Evolutionary conservation across 2,888 invertebrate genomes (phyloP).

Genomic region (Eremobia ochroleuca): DNA sequence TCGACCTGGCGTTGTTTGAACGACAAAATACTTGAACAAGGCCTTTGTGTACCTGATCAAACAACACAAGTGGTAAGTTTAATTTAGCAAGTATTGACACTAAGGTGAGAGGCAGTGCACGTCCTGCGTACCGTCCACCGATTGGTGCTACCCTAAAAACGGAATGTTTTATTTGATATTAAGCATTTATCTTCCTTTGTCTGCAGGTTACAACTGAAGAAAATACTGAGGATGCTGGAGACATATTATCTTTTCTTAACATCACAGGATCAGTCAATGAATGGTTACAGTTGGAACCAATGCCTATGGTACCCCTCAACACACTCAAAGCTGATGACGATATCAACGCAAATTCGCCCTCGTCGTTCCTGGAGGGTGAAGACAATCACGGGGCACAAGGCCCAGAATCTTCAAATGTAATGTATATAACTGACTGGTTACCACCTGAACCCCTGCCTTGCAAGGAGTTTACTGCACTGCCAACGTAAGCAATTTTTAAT

Average conservation of each 20-base stretch:
- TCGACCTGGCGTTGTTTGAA: slow-evolving; percentile 93
- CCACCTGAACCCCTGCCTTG: slow-evolving; percentile 88
- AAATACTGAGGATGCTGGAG: slow-evolving; percentile 65
- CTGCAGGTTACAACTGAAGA: slow-evolving; percentile 47
- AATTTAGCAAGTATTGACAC: neutral
- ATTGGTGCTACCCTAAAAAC: neutral
- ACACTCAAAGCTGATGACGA: slow-evolving; percentile 59
- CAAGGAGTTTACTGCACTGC: slow-evolving; percentile 90
- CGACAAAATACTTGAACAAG: slow-evolving; percentile 92
- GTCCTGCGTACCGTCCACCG: neutral
- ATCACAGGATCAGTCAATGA: slow-evolving; percentile 83
- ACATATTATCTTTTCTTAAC: slow-evolving; percentile 82
- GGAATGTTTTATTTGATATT: neutral
- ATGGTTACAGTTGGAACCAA: slow-evolving; percentile 84
- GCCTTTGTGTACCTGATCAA: slow-evolving; percentile 90
- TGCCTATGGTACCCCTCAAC: slow-evolving; percentile 74
- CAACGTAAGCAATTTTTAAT: slow-evolving; percentile 90
- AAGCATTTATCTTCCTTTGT: slow-evolving; percentile 10
- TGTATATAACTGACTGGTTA: slow-evolving; percentile 91
- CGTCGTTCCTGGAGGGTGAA: slow-evolving; percentile 62
- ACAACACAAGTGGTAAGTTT: slow-evolving; percentile 75
- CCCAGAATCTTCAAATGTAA: slow-evolving; percentile 69
- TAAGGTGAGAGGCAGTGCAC: neutral
- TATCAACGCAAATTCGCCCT: slow-evolving; percentile 64
- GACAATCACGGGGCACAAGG: slow-evolving; percentile 34